Conservation (phyloP, 2,888 invertebrate species). For the Pycnomerus fuliginosus region DNA sequence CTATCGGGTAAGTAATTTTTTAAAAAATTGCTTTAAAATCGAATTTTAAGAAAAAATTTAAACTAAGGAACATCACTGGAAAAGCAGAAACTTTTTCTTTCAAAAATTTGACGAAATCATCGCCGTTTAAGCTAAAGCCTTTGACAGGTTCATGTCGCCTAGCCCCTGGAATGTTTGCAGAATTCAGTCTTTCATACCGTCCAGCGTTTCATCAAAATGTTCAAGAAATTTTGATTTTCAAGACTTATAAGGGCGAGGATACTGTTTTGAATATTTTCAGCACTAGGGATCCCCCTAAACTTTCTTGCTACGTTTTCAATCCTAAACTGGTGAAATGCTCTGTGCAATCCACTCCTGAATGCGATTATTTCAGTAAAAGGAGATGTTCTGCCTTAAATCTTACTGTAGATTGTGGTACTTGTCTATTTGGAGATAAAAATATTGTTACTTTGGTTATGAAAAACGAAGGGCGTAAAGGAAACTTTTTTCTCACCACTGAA, state of each 20-base stretch:
- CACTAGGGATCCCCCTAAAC: conserved; percentile 46
- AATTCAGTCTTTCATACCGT: conserved; percentile 44
- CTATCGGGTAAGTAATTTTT: conserved; percentile 44
- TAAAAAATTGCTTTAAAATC: not conserved
- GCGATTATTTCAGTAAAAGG: conserved; percentile 21
- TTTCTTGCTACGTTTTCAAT: conserved; percentile 42
- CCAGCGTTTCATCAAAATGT: conserved; percentile 43
- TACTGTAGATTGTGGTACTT: conserved; percentile 51
- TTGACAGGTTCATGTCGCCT: conserved; percentile 33
- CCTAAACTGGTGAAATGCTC: conserved; percentile 13
- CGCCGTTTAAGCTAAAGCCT: conserved; percentile 41
- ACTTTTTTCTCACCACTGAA: conserved; percentile 53
- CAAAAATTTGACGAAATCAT: conserved; percentile 33
- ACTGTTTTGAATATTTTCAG: conserved; percentile 37
- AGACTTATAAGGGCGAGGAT: conserved; percentile 42
- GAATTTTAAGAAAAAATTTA: conserved; percentile 21
- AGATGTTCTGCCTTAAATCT: conserved; percentile 42
- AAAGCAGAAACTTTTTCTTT: conserved; percentile 41
- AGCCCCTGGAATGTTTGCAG: conserved; percentile 51
- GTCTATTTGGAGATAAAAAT: conserved; percentile 48
- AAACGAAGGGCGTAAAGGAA: conserved; percentile 49
- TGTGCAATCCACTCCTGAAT: conserved; percentile 18
- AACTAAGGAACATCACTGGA: conserved; percentile 12
- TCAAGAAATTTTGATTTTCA: conserved; percentile 43
- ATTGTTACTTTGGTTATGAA: conserved; percentile 40